Percentiles rank a stretch among this genome's conserved stretches.
These are phyloP conservation scores for Triplophysa tibetana DNA, from an alignment of 2,113 vertebrate species.

Conservation along the genomic window DNA sequence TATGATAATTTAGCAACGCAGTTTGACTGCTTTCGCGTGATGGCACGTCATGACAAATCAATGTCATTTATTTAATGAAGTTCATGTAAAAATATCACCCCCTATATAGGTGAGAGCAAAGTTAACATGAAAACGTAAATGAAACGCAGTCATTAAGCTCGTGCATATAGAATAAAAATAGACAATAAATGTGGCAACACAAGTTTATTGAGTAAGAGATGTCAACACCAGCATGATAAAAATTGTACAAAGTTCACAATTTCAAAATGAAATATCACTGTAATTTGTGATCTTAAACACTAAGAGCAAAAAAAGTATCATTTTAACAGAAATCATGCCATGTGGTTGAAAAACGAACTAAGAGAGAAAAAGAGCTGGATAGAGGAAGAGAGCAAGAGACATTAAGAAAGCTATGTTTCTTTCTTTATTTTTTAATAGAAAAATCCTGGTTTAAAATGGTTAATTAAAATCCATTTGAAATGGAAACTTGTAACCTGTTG, in stretches of 20 bases:
- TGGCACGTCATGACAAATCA: too few species aligned
- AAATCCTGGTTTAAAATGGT: slow-evolving; percentile 95
- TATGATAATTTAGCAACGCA: too few species aligned
- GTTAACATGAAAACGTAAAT: too few species aligned
- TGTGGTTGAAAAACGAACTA: slow-evolving; percentile 91
- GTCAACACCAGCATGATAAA: slow-evolving; percentile 99
- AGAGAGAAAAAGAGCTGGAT: slow-evolving; percentile 51
- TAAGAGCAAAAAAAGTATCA: slow-evolving; percentile 88
- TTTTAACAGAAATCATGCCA: slow-evolving; percentile 98
- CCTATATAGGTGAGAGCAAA: too few species aligned
- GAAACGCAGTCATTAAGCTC: too few species aligned
- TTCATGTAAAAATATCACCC: too few species aligned
- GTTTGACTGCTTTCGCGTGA: too few species aligned
- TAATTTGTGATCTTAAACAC: slow-evolving; percentile 96
- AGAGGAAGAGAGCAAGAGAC: slow-evolving; percentile 55
- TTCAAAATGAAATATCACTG: slow-evolving; percentile 98
- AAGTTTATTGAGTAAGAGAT: slow-evolving; percentile 99
- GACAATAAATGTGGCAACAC: slow-evolving; percentile 80
- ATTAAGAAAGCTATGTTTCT: slow-evolving; percentile 83
- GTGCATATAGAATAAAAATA: background rate
- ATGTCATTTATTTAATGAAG: too few species aligned
- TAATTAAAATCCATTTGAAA: slow-evolving; percentile 89
- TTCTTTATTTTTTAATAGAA: slow-evolving; percentile 70
- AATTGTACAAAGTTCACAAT: slow-evolving; percentile 99
- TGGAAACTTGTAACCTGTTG: slow-evolving; percentile 91